Conservation (phyloP, 2,797 vertebrate species). For the Ctenochaetus hawaiiensis region DNA sequence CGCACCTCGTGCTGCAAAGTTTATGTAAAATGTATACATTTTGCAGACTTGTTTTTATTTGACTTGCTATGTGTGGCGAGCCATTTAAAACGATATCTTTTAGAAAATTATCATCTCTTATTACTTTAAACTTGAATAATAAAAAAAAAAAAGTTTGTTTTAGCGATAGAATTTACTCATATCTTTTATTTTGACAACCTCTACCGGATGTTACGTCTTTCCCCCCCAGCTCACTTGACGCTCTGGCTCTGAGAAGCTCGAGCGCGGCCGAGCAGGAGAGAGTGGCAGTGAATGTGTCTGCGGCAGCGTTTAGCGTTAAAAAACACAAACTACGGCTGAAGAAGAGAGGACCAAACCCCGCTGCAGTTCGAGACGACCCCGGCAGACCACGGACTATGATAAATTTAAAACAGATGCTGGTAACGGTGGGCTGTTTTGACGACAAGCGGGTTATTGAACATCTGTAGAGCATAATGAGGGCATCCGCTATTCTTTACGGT, state of each 20-base stretch:
- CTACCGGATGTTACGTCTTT: neutral
- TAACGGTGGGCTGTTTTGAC: slow-evolving; percentile 63
- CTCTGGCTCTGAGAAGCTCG: slow-evolving; percentile 37
- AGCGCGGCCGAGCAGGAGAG: slow-evolving; percentile 73
- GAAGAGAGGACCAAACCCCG: slow-evolving; percentile 53
- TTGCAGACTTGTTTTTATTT: neutral
- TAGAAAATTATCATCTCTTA: neutral
- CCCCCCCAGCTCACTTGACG: neutral
- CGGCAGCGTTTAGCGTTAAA: slow-evolving; percentile 75
- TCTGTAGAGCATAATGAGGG: slow-evolving; percentile 84
- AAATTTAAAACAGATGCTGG: slow-evolving; percentile 33
- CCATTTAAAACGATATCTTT: neutral
- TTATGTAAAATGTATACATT: neutral
- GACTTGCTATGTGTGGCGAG: neutral
- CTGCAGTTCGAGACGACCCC: slow-evolving; percentile 56
- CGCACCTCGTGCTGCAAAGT: neutral
- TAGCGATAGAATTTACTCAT: neutral
- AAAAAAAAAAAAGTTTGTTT: too few relatives aligned
- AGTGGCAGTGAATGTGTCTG: slow-evolving; percentile 75
- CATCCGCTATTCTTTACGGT: slow-evolving; percentile 80
- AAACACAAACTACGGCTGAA: slow-evolving; percentile 62
- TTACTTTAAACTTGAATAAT: neutral
- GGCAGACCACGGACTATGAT: slow-evolving; percentile 70
- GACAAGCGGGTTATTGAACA: slow-evolving; percentile 77
- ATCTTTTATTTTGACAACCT: slow-evolving; percentile 59